Evolutionary conservation across 2,113 vertebrate species (phyloP).

Genomic region (Phyllostomus hastatus): DNA sequence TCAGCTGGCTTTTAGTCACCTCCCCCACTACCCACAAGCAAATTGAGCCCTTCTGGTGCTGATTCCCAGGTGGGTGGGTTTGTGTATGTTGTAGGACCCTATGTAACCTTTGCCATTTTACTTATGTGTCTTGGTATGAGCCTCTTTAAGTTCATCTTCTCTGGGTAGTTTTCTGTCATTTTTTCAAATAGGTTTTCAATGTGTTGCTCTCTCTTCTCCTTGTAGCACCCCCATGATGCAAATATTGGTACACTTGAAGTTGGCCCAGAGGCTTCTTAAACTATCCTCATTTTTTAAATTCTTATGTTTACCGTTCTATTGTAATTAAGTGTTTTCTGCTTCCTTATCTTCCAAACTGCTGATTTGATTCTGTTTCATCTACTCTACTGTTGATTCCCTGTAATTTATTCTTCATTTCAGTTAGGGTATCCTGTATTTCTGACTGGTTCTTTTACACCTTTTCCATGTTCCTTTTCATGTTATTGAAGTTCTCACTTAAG

Average conservation of each 20-base stretch:
- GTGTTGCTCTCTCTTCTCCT: neutral
- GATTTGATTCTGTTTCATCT: neutral
- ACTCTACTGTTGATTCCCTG: neutral
- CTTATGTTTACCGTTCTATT: neutral
- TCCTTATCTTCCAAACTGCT: neutral
- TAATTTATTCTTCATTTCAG: neutral
- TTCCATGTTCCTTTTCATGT: neutral
- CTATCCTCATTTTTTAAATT: neutral
- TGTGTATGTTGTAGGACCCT: too few species aligned
- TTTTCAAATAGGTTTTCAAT: neutral
- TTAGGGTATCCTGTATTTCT: neutral
- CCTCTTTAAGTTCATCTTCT: neutral
- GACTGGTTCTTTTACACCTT: neutral
- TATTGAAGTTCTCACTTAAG: neutral
- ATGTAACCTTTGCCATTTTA: neutral
- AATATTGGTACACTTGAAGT: neutral
- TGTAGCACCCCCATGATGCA: neutral
- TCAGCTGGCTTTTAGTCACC: too few species aligned
- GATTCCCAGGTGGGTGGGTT: too few species aligned
- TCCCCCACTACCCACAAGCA: too few species aligned
- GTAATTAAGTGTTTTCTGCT: neutral
- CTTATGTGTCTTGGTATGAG: neutral
- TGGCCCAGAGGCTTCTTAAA: neutral
- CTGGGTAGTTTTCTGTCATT: neutral
- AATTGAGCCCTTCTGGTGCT: too few species aligned